phyloP scores from a whole-genome alignment of 2,888 invertebrate species.

The Catocala nupta region DNA sequence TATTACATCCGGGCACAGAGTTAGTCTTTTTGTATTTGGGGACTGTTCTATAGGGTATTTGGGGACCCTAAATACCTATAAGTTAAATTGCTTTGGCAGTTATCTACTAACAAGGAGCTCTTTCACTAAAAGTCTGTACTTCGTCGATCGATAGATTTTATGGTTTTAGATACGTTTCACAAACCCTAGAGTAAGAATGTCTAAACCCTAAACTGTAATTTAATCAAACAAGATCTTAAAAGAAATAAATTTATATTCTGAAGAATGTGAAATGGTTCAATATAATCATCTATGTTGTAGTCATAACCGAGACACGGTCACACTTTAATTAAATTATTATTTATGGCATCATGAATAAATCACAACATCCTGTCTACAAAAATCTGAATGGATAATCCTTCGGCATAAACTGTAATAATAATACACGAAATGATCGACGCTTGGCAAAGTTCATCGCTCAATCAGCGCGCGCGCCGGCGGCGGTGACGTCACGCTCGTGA shows the following conservation, averaged over 20 bases:
- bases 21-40: too few relatives aligned
- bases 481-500: constrained; percentile 82
- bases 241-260: too few relatives aligned
- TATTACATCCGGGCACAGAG: too few relatives aligned
- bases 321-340: background rate
- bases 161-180: background rate
- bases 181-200: background rate
- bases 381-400: constrained; percentile 82
- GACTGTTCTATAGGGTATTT: too few relatives aligned
- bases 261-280: too few relatives aligned
- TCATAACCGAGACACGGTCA: background rate
- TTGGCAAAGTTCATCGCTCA: constrained; percentile 83
- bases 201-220: background rate
- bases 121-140: too few relatives aligned
- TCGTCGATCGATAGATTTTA: too few relatives aligned
- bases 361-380: constrained; percentile 67
- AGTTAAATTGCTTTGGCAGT: too few relatives aligned
- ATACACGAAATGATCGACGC: constrained; percentile 78
- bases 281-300: too few relatives aligned
- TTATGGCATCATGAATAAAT: constrained; percentile 12
- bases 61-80: too few relatives aligned
- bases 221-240: too few relatives aligned
- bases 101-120: too few relatives aligned
- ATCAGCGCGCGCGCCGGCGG: constrained; percentile 72
- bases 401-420: constrained; percentile 72